These are phyloP conservation scores for Cataglyphis rosenhaueri DNA, from an alignment of 2,888 invertebrate species.

Conservation along the genomic window DNA sequence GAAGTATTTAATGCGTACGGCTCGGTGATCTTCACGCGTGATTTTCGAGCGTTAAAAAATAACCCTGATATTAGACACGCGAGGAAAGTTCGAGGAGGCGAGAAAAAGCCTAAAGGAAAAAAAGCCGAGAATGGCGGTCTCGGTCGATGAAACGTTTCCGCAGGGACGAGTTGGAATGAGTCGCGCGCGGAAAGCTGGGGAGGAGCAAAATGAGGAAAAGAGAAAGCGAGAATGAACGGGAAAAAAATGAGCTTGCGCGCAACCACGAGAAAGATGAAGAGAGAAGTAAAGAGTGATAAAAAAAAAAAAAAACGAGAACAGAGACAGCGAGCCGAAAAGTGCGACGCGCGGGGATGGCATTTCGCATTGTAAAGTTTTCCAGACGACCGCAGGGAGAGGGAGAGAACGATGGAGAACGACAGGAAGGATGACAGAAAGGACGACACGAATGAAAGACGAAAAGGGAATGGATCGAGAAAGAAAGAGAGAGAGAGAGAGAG, in stretches of 20 bases:
- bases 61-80: conserved; percentile 68
- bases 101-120: conserved; percentile 66
- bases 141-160: conserved; percentile 77
- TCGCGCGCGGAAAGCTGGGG: conserved; percentile 60
- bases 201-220: conserved; percentile 36
- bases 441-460: conserved; percentile 51
- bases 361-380: conserved; percentile 81
- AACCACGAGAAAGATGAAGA: conserved; percentile 58
- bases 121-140: conserved; percentile 70
- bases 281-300: conserved; percentile 39
- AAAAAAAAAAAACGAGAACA: not conserved
- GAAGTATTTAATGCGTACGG: conserved; percentile 19
- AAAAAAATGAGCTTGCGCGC: conserved; percentile 28
- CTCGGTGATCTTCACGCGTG: conserved; percentile 45
- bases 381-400: conserved; percentile 66
- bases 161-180: conserved; percentile 76
- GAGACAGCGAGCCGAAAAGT: conserved; percentile 71
- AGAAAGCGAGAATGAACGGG: conserved; percentile 38
- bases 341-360: conserved; percentile 70
- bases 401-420: conserved; percentile 30
- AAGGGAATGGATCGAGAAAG: not conserved
- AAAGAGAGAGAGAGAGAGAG: conserved; percentile 53
- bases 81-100: conserved; percentile 64
- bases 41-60: conserved; percentile 36
- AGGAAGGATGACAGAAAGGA: conserved; percentile 51